Percentiles rank a stretch among this genome's conserved stretches.
These are phyloP conservation scores for Caenorhabditis sinica DNA, from an alignment of 2,888 invertebrate genomes.

Conservation along the genomic window DNA sequence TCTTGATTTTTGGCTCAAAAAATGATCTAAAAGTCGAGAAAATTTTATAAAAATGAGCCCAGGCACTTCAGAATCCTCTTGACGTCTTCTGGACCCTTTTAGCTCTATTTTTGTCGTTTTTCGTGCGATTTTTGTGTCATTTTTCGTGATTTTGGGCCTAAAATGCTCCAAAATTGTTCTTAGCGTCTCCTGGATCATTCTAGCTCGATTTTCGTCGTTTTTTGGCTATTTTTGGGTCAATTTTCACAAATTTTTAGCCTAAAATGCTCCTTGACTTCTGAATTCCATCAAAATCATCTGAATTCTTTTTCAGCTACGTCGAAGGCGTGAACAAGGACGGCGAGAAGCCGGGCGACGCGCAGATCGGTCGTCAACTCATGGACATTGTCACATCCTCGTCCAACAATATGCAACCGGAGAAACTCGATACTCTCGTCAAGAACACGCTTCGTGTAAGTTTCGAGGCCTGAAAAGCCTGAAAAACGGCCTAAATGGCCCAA, in stretches of 20 bases:
- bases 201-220: no score
- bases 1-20: no score
- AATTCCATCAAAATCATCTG: background rate
- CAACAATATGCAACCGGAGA: slow-evolving; percentile 90
- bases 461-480: background rate
- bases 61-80: no score
- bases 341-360: slow-evolving; percentile 87
- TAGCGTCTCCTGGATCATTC: no score
- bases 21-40: no score
- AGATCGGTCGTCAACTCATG: slow-evolving; percentile 92
- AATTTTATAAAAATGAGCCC: no score
- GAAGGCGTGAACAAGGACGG: slow-evolving; percentile 91
- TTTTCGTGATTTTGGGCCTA: no score
- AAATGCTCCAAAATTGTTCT: no score
- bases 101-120: no score
- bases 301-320: slow-evolving; percentile 85
- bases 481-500: background rate
- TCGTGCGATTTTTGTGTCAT: no score
- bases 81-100: no score
- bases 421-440: slow-evolving; percentile 96
- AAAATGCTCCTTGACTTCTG: background rate
- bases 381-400: slow-evolving; percentile 87
- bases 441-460: slow-evolving; percentile 91
- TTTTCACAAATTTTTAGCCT: background rate
- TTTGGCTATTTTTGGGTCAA: background rate